Base-by-base conservation (phyloP, 2,888 invertebrate species). In the Rugalucina vietnamica region DNA sequence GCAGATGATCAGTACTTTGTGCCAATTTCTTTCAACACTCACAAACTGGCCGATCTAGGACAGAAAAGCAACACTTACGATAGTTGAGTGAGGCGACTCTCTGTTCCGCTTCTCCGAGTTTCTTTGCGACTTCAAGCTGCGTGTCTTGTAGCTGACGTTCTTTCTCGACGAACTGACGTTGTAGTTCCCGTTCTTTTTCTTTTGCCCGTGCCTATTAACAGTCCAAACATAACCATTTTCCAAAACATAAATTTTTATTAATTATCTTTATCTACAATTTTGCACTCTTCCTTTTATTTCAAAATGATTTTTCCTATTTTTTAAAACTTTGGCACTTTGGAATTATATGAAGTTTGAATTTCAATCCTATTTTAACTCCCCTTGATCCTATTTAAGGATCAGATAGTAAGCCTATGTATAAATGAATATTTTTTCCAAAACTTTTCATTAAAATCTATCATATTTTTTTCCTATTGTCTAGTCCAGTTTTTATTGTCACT, bases 71-170 rank as follows among this genome's bases (percentile, higher is more conserved):
- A 34, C 10, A 65, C 65, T 65, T 65, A 65, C 65, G 65, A 78
- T 93, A 92, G 87, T 94, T 95, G 81, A 95, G 91, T 69, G 94
- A 91, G 78, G 93, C 88, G 50, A 94, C 94, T 89, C 93, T 93
- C 84, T 94, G 93, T 89, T 95, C 95, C 36, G 95, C 94, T 84
- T 95, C 95, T 71, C 95, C 95, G 39, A 95, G 91, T 90, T 95
- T 95, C 87, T 92, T 93, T 50, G 93, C 94, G 73, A 95, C 93
- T n/a, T 91, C 85, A 73, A 94, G 88, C 87, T 95, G 94, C 21
- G 93, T 93, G 79, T 95, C 95, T 79, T 94, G 93, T 71, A 94
- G 91, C 54, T 95, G 94, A 74, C 94, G 92, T 88, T 95, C 95
- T 81, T 94, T 94, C 77, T 95, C 95, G 36, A 93, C 93, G 91